Conservation (phyloP, 2,113 vertebrate genomes). For the Malurus cyaneus region DNA sequence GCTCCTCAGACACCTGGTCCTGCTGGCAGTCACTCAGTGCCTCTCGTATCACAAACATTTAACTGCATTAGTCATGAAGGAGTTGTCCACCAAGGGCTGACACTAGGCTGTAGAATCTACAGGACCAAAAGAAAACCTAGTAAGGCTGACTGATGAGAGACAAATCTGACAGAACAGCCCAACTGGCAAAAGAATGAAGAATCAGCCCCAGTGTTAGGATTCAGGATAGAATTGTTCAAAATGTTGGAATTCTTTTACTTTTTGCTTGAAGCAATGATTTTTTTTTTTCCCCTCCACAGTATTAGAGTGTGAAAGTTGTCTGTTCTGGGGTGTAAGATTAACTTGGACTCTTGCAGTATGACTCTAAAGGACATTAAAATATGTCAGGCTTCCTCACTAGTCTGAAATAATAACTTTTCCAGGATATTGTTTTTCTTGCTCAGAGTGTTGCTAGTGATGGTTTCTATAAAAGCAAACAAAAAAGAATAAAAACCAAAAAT, state of each 20-base stretch:
- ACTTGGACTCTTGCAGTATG: not conserved
- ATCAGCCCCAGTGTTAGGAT: not conserved
- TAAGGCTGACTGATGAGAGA: not conserved
- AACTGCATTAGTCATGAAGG: not conserved
- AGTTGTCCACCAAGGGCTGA: not conserved
- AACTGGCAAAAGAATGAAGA: not conserved
- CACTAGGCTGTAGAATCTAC: not conserved
- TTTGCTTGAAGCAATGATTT: not conserved
- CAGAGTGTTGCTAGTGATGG: not conserved
- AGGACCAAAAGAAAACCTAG: conserved; percentile 42
- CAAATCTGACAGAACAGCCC: not conserved
- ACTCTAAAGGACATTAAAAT: not conserved
- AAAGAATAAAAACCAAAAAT: not conserved
- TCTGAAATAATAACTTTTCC: not conserved
- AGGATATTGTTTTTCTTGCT: not conserved
- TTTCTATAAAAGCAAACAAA: not conserved
- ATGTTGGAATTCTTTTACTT: not conserved
- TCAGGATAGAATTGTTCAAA: not conserved
- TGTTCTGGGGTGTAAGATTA: not conserved
- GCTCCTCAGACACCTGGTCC: not conserved
- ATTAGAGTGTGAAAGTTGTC: not conserved
- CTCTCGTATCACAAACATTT: not conserved
- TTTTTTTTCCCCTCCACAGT: accelerated
- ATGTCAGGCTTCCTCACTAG: not conserved
- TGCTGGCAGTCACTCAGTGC: not conserved